A percentile compares a stretch with the other conserved stretches of the same genome.
Evolutionary conservation across 2,113 vertebrate genomes (phyloP).

Genomic region (Noctilio leporinus): DNA sequence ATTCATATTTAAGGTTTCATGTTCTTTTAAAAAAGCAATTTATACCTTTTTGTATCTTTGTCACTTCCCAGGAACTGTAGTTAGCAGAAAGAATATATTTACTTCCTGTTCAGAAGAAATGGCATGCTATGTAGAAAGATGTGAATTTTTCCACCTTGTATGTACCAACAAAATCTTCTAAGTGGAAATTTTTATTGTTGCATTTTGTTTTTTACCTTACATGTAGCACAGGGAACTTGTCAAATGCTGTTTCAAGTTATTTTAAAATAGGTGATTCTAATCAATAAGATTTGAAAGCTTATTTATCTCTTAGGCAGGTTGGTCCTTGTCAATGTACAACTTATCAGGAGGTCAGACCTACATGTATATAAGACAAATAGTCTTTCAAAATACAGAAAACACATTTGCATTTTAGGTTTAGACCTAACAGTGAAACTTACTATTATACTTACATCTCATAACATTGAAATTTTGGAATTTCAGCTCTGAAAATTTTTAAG

Average conservation of each 20-base stretch:
- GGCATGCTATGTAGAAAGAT: not conserved
- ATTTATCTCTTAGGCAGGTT: not conserved
- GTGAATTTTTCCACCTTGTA: not conserved
- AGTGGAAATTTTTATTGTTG: not conserved
- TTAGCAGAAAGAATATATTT: not conserved
- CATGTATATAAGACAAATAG: not conserved
- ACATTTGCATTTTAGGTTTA: not conserved
- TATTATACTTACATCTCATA: not conserved
- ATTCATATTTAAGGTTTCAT: not conserved
- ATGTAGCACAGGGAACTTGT: not conserved
- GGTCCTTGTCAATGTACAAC: not conserved
- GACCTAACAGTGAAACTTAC: not conserved
- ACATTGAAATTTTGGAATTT: not conserved
- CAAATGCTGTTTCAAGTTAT: not conserved
- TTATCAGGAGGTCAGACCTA: not conserved
- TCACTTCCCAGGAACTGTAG: not conserved
- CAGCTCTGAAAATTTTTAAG: not conserved
- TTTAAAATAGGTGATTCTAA: not conserved
- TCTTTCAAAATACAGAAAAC: not conserved
- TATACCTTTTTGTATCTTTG: not conserved
- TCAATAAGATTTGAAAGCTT: not conserved
- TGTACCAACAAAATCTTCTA: not conserved
- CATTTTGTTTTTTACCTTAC: not conserved
- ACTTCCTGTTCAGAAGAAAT: not conserved
- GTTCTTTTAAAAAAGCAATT: not conserved